A percentile compares a stretch with the other conserved stretches of the same genome.
phyloP scores from a whole-genome alignment of 2,888 invertebrate genomes.

The Perizoma affinitatum region DNA sequence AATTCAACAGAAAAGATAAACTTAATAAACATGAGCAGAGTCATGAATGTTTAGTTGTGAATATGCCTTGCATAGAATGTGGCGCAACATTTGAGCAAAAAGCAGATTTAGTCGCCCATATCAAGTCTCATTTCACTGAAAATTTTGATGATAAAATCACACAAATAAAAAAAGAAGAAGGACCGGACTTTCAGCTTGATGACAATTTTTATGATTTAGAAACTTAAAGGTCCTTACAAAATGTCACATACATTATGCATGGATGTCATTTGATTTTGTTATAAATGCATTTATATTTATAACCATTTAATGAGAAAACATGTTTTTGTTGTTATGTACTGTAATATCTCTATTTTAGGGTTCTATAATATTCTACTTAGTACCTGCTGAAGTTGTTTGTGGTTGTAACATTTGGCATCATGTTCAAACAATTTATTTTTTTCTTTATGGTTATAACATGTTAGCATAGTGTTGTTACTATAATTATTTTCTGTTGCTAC shows the following conservation, averaged over 20 bases:
- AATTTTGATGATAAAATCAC: slow-evolving; percentile 72
- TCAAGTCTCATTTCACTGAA: slow-evolving; percentile 83
- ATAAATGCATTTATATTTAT: slow-evolving; percentile 16
- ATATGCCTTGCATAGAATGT: slow-evolving; percentile 86
- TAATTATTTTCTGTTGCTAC: no score
- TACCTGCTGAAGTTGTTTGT: slow-evolving; percentile 24
- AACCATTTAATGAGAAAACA: slow-evolving; percentile 11
- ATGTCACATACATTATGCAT: slow-evolving; percentile 31
- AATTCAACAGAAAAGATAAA: slow-evolving; percentile 88
- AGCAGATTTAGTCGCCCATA: slow-evolving; percentile 83
- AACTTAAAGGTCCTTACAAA: slow-evolving; percentile 54
- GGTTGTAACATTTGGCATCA: not conserved
- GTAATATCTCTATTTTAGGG: slow-evolving; percentile 1
- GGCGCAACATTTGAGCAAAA: slow-evolving; percentile 84
- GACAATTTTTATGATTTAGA: slow-evolving; percentile 75
- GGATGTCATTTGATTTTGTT: slow-evolving; percentile 23
- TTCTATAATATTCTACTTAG: slow-evolving; percentile 12
- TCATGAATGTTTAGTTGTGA: slow-evolving; percentile 85
- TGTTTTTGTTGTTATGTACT: slow-evolving; percentile 12
- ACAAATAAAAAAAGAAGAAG: slow-evolving; percentile 72
- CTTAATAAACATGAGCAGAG: slow-evolving; percentile 87
- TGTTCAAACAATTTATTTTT: not conserved
- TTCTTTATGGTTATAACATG: no score
- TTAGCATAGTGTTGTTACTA: no score
- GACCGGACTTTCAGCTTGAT: slow-evolving; percentile 64